These are phyloP conservation scores for Semotilus atromaculatus DNA, from an alignment of 2,797 vertebrate genomes.

Conservation along the genomic window DNA sequence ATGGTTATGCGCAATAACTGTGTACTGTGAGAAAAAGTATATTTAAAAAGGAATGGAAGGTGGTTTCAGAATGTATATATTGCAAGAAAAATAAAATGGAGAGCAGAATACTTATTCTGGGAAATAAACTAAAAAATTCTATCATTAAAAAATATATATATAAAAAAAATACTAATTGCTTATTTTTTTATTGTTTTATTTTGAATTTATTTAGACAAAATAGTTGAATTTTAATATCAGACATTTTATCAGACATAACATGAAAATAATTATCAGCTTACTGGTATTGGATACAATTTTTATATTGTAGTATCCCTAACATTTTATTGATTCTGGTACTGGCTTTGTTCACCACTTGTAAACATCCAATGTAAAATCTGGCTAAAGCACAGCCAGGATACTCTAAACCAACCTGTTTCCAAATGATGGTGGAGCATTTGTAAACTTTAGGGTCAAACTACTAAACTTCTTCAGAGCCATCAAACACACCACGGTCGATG, in stretches of 20 bases:
- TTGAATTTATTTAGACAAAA: too few species aligned
- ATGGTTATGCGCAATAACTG: not conserved
- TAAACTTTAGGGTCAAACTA: conserved; percentile 9
- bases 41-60: too few species aligned
- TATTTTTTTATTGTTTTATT: too few species aligned
- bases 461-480: conserved; percentile 9
- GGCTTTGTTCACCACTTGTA: not conserved
- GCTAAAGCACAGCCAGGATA: not conserved
- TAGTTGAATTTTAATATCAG: too few species aligned
- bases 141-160: too few species aligned
- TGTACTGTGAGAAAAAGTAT: too few species aligned
- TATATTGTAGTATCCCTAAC: not conserved
- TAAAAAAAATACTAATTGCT: too few species aligned
- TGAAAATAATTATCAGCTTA: not conserved
- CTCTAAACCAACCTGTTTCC: conserved; percentile 10
- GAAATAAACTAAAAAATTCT: too few species aligned
- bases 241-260: not conserved
- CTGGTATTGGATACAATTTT: not conserved
- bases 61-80: too few species aligned
- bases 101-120: too few species aligned
- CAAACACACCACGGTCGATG: not conserved
- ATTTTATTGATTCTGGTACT: not conserved
- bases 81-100: too few species aligned
- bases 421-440: not conserved
- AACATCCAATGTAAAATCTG: not conserved